Conservation (phyloP, 2,113 vertebrate genomes). For the Gymnobelideus leadbeateri region DNA sequence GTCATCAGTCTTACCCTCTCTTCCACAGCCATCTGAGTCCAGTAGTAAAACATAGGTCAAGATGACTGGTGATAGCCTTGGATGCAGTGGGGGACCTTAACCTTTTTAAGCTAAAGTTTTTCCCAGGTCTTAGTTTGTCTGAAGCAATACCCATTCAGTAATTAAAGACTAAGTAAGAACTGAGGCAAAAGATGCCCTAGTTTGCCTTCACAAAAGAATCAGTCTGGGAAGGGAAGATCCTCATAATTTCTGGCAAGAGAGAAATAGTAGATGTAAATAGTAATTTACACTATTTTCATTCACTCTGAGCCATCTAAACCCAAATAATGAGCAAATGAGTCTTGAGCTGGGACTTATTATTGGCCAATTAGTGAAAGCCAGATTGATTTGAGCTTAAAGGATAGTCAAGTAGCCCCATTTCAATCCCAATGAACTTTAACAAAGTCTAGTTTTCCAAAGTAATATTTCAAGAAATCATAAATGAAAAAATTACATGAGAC, state of each 20-base stretch:
- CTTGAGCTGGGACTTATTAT: no score
- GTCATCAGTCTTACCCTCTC: no score
- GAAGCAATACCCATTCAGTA: no score
- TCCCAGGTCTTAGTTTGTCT: no score
- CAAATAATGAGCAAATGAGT: not conserved
- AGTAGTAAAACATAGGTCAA: no score
- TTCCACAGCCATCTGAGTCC: no score
- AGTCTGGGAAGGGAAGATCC: no score
- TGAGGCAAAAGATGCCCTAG: not conserved
- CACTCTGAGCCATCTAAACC: not conserved
- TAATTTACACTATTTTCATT: not conserved
- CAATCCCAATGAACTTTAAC: not conserved
- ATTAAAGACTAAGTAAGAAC: not conserved
- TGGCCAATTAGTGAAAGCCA: no score
- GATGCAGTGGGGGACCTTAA: no score
- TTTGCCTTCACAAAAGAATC: not conserved
- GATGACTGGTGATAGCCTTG: no score
- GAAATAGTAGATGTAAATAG: not conserved
- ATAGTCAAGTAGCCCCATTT: not conserved
- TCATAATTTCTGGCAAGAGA: not conserved
- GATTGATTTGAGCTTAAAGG: not conserved
- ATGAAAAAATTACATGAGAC: not conserved
- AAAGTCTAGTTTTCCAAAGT: not conserved
- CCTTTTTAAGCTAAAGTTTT: no score
- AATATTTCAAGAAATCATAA: not conserved